A percentile compares a stretch with the other conserved stretches of the same genome.
These are phyloP conservation scores for Mandrillus leucophaeus DNA, from an alignment of 2,113 vertebrate species.

Conservation along the genomic window DNA sequence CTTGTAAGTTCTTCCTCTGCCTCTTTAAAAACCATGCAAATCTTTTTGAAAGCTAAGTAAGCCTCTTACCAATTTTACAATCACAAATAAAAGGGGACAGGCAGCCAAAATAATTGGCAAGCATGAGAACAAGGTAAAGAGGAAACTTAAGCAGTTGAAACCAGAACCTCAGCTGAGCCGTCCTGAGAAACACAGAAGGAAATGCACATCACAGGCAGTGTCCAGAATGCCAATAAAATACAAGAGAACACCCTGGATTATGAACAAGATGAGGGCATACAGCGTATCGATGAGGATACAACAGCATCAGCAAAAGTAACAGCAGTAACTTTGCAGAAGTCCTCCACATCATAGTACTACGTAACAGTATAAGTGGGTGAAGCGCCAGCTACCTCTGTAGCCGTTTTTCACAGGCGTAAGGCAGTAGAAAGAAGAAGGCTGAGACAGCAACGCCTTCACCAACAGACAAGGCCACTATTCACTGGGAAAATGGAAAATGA, in stretches of 20 bases:
- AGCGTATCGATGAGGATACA: background rate
- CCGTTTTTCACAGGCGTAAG: background rate
- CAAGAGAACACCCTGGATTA: background rate
- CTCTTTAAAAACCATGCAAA: background rate
- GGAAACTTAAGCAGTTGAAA: background rate
- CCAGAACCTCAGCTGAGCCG: background rate
- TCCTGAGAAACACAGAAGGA: background rate
- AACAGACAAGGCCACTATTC: background rate
- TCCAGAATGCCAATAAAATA: too few species aligned
- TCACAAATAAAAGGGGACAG: background rate
- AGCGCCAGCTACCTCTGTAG: background rate
- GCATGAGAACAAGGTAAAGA: background rate
- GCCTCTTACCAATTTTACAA: background rate
- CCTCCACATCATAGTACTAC: background rate
- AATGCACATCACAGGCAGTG: background rate
- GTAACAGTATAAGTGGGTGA: background rate
- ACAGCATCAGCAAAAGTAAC: background rate
- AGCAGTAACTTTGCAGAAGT: background rate
- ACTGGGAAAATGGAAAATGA: background rate
- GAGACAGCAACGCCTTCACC: background rate
- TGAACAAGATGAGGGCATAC: background rate
- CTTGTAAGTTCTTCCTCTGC: background rate
- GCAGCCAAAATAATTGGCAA: too few species aligned
- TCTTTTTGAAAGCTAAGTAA: background rate
- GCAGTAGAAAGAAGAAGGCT: background rate